phyloP scores from a whole-genome alignment of 2,113 vertebrate genomes.

The Rhizomys pruinosus region DNA sequence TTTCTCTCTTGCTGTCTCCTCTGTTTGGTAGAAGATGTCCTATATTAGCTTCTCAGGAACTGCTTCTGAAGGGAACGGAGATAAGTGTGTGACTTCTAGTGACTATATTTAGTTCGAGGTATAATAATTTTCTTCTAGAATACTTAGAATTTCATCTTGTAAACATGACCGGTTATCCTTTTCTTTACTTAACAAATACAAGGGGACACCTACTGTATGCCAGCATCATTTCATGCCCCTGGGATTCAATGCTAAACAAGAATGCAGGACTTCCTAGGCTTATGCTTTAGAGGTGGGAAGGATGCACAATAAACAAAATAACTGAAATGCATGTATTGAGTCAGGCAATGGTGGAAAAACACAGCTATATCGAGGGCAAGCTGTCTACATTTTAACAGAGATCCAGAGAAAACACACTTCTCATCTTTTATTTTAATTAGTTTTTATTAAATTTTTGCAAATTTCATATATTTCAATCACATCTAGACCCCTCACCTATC shows the following conservation, averaged over 20 bases:
- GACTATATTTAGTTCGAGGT: constrained; percentile 8
- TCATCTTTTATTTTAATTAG: too few species aligned
- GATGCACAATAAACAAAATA: not conserved
- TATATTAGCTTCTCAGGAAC: constrained; percentile 40
- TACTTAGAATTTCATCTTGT: not conserved
- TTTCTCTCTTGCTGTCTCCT: not conserved
- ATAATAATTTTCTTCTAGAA: constrained; percentile 11
- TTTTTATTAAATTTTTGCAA: too few species aligned
- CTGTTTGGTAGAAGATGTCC: not conserved
- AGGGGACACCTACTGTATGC: not conserved
- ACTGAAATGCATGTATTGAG: not conserved
- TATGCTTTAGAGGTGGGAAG: not conserved
- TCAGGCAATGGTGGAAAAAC: not conserved
- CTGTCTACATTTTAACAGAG: not conserved
- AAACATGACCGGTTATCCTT: constrained; percentile 24
- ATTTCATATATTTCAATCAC: too few species aligned
- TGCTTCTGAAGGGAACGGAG: constrained; percentile 5
- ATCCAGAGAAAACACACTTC: not conserved
- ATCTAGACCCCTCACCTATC: too few species aligned
- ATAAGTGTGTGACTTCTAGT: not conserved
- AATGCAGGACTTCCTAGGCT: not conserved
- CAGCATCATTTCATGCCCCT: not conserved
- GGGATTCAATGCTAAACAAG: not conserved
- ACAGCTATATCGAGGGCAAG: not conserved
- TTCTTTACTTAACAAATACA: constrained; percentile 23